Evolutionary conservation across 92 coral and sea anemone genomes (phyloP).

Genomic region (Porites rus): DNA sequence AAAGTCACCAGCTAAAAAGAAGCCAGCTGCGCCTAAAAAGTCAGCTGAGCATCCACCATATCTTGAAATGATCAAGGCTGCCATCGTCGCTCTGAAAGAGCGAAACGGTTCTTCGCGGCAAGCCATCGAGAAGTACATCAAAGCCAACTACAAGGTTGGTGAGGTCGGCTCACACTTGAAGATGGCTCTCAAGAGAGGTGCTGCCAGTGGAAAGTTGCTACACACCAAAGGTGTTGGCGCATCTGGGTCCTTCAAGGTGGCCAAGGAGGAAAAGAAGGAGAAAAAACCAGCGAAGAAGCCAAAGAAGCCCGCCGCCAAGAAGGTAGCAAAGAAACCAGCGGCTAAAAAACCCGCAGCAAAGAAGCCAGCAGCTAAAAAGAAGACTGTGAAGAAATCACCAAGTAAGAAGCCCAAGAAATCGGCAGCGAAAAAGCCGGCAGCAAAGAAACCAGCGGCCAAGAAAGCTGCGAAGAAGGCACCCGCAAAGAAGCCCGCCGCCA

Average conservation of each 20-base stretch:
- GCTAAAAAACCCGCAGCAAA: constrained; percentile 36
- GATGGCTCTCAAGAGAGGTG: constrained; percentile 55
- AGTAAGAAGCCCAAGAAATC: neutral
- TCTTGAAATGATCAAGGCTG: constrained; percentile 50
- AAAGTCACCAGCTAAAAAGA: constrained; percentile 49
- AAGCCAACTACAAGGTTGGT: constrained; percentile 81
- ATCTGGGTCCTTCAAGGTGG: constrained; percentile 62
- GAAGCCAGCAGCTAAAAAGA: constrained; percentile 41
- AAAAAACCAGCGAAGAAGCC: constrained; percentile 12
- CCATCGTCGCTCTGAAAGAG: constrained; percentile 49
- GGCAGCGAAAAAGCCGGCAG: constrained; percentile 8
- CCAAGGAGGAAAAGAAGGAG: constrained; percentile 44
- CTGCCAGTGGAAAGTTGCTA: constrained; percentile 10
- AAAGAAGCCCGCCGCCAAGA: constrained; percentile 58
- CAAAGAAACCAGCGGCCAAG: constrained; percentile 44
- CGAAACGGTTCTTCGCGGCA: constrained; percentile 85
- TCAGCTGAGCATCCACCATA: constrained; percentile 54
- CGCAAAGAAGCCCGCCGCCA: constrained; percentile 52
- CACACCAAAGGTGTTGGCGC: constrained; percentile 65
- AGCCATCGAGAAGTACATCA: constrained; percentile 92
- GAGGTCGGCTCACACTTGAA: constrained; percentile 51
- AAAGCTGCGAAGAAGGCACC: constrained; percentile 20
- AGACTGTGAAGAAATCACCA: constrained; percentile 42
- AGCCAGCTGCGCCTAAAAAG: constrained; percentile 53
- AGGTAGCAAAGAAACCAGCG: constrained; percentile 48